Conservation (phyloP, 2,888 invertebrate genomes). For the Bembecia ichneumoniformis region DNA sequence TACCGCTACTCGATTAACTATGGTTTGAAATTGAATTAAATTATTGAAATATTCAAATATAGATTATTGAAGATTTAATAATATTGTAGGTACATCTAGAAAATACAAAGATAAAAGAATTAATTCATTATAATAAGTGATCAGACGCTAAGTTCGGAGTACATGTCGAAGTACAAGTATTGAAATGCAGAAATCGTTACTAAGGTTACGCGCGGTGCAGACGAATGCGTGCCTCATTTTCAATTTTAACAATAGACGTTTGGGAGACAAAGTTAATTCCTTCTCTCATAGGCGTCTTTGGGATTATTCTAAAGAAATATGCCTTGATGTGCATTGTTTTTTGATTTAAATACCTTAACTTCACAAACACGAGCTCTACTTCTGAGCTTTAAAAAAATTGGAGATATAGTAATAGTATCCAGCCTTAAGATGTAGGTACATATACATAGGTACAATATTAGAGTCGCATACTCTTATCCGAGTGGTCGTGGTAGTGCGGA, state of each 20-base stretch:
- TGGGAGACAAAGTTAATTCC: too few relatives aligned
- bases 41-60: too few relatives aligned
- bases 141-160: too few relatives aligned
- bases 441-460: too few relatives aligned
- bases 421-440: too few relatives aligned
- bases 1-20: too few relatives aligned
- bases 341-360: background rate
- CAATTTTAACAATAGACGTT: constrained; percentile 14
- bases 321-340: constrained; percentile 26
- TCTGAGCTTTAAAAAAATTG: constrained; percentile 16
- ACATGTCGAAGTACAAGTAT: constrained; percentile 27
- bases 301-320: constrained; percentile 17
- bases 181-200: constrained; percentile 62
- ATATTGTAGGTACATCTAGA: constrained; percentile 2
- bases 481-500: too few relatives aligned
- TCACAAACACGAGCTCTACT: constrained; percentile 38
- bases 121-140: background rate
- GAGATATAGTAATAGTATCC: too few relatives aligned
- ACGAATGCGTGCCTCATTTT: constrained; percentile 29
- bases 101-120: constrained; percentile 4
- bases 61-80: too few relatives aligned
- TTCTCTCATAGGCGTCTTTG: too few relatives aligned
- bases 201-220: constrained; percentile 46
- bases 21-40: too few relatives aligned
- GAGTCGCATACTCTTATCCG: too few relatives aligned